Evolutionary conservation across 1,140 invertebrate genomes (phyloP).

Genomic region (Helicorthomorpha holstii): DNA sequence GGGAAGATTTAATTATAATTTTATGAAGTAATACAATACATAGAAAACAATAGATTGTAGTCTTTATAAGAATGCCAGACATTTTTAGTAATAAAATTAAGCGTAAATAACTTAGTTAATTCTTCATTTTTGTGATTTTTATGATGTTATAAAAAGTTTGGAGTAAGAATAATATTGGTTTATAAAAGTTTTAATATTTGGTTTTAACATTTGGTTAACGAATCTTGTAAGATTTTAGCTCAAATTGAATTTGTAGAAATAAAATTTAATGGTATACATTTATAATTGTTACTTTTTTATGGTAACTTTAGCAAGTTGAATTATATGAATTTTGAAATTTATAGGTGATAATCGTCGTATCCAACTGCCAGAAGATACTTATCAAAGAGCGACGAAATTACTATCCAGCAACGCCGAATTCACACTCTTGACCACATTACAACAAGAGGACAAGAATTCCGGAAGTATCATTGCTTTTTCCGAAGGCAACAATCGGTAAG

Average conservation of each 20-base stretch:
- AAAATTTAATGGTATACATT: background rate
- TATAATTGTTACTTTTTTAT: background rate
- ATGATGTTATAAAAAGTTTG: too few relatives aligned
- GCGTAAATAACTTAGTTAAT: too few relatives aligned
- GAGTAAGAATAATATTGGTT: background rate
- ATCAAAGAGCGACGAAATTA: slow-evolving; percentile 43
- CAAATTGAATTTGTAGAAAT: too few relatives aligned
- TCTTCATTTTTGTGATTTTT: too few relatives aligned
- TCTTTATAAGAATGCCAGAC: too few relatives aligned
- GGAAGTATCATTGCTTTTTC: slow-evolving; percentile 67
- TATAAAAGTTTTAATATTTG: too few relatives aligned
- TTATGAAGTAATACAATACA: too few relatives aligned
- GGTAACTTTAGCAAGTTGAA: background rate
- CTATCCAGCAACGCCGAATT: slow-evolving; percentile 54
- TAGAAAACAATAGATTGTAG: too few relatives aligned
- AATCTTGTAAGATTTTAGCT: background rate
- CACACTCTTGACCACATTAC: slow-evolving; percentile 53
- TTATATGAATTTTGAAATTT: background rate
- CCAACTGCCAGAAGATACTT: slow-evolving; percentile 43
- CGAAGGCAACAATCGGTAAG: slow-evolving; percentile 23
- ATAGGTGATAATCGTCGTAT: slow-evolving; percentile 53
- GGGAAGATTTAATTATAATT: too few relatives aligned
- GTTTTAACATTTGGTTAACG: too few relatives aligned
- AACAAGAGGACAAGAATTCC: slow-evolving; percentile 60
- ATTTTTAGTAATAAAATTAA: too few relatives aligned